Base-by-base conservation (phyloP, 2,888 invertebrate genomes). In the Apotomis betuletana region DNA sequence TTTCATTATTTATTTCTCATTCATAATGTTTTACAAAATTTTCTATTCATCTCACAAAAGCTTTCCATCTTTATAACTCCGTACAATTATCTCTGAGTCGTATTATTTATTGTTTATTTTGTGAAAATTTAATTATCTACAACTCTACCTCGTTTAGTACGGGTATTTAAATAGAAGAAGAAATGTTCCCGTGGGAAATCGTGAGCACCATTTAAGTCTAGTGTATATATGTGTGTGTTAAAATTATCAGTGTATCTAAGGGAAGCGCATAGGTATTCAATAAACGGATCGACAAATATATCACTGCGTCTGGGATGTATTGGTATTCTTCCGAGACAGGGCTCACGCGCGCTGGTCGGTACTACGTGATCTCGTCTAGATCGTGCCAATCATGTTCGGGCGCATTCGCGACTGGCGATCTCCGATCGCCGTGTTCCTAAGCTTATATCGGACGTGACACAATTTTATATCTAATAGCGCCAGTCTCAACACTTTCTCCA, bases 361-460 rank as follows among this genome's bases (percentile, higher is more conserved):
- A 13, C 67, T 63, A 72, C 74, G 71, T 71, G 74, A 68, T 68
- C 74, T 68, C 63, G 63, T 61, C 71, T 44, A 57, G 71, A 71
- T 74, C 74, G 71, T 67, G 68, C 64, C 74, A 74, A 71, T 74
- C 74, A 62, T 71, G 70, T 69, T 60, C 63, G 68, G 54, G 44
- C 65, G 13, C 49, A 38, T 49, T 61, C 54, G 60, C 65, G 51
- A 49, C 49, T 6, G 57, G 65, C 67, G 68, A 57, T 65, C 67
- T 61, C n/a, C 55, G 61, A 60, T 74, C 68, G 64, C 58, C 58
- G 62, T 74, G 70, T 63, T 74, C 74, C 67, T 61, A 67, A 27
- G 67, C 74, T 74, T 74, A 74, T 74, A 70, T 69, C 67, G 70
- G 61, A 74, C 74, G 74, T 74, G 74, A 74, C 74, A 74, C 67